A percentile compares a stretch with the other conserved stretches of the same genome.
Evolutionary conservation across 1,140 invertebrate species (phyloP).

Genomic region (Pseudomyrmex cubaensis): DNA sequence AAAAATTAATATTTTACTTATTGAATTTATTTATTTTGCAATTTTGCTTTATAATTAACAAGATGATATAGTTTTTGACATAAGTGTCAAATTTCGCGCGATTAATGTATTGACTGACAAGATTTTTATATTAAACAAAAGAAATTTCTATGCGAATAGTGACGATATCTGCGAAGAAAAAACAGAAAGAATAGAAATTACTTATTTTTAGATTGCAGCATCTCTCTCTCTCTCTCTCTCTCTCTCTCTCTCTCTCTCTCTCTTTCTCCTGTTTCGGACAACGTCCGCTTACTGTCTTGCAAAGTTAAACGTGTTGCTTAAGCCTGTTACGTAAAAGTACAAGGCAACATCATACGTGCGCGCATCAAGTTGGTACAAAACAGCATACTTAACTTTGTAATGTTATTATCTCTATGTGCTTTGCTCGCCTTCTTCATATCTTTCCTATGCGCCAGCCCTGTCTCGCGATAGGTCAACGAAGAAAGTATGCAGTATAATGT

Average conservation of each 20-base stretch:
- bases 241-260: background rate
- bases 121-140: slow-evolving; percentile 19
- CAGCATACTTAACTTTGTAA: slow-evolving; percentile 29
- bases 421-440: background rate
- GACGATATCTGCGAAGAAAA: background rate
- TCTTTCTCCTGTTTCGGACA: background rate
- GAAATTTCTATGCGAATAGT: slow-evolving; percentile 12
- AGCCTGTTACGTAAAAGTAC: slow-evolving; percentile 55
- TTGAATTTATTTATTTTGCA: too few species aligned
- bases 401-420: slow-evolving; percentile 8
- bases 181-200: slow-evolving; percentile 57
- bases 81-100: too few species aligned
- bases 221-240: slow-evolving; percentile 5
- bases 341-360: slow-evolving; percentile 13
- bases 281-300: slow-evolving; percentile 23
- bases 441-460: background rate
- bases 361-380: slow-evolving; percentile 27
- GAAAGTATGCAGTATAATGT: slow-evolving; percentile 47
- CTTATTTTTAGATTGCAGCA: slow-evolving; percentile 58
- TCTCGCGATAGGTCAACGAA: slow-evolving; percentile 34
- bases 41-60: too few species aligned
- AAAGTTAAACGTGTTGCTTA: too few species aligned
- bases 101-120: slow-evolving; percentile 1
- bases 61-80: too few species aligned
- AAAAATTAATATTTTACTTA: too few species aligned